Evolutionary conservation across 23 tunicate species (phyloP), one percentile per base, ranked within the genome.

Genomic region (Trididemnum clinides): DNA sequence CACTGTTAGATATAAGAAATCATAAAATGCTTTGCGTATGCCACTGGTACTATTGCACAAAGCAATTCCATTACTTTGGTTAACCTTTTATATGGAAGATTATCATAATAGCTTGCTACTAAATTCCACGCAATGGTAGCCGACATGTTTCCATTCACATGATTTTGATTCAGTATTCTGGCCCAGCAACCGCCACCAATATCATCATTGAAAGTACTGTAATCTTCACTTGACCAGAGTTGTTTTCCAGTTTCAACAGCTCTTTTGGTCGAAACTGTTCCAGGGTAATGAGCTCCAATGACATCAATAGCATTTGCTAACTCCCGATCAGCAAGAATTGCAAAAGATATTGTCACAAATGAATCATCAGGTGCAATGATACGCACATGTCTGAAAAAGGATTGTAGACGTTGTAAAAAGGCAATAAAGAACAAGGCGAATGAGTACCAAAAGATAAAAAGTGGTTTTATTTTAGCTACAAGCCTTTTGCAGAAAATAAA

Each of bases 161-260:
- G 82, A 57, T 94, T 94, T 33, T 89, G 90, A 66, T 94, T 94
- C 39, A 94, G 63, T 3, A 94, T 89, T 50, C 98, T 78, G 2
- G 98, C 98, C 98, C 91, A 87, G 85, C 98, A 94, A 1, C 98
- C 98, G 1, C 89, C 98, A 25, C 98, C 98, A 57, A 89, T 51
- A 31, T 65, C 85, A 86, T 94, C 98, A 82, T 85, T 94, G 71
- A 32, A 94, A 1, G 98, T 94, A 64, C 98, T 94, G 90, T 94
- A 89, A 76, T 94, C 98, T 78, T 94, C 98, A 69, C 98, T 94
- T 23, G 98, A 79, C 98, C 98, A 94, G 29, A 94, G 25, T 36
- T 71, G 85, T 57, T 94, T 94, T 26, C 87, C 87, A 7, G 98
- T 94, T 57, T 89, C 57, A 15, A 66, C 33, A 1, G 94, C 89